Conservation (phyloP, 37 sponge, comb jelly and placozoan genomes). For the Agelas oroides region DNA sequence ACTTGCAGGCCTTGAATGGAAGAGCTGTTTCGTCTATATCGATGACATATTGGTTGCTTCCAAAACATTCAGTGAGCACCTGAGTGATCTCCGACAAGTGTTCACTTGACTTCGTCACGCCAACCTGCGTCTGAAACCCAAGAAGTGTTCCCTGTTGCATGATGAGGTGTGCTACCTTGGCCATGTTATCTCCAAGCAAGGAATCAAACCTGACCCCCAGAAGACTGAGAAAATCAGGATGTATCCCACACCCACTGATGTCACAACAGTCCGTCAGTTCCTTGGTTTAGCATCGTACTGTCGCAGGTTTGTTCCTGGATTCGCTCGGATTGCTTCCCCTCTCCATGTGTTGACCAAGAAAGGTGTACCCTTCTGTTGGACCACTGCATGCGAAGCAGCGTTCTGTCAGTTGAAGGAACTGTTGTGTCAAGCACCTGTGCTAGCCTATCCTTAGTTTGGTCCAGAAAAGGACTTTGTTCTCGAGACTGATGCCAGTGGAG, state of each 20-base stretch:
- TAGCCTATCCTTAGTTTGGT: conserved; percentile 27
- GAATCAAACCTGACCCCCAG: conserved; percentile 15
- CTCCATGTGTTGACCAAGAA: neutral
- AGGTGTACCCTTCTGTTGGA: conserved; percentile 20
- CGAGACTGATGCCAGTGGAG: neutral
- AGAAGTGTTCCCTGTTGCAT: conserved; percentile 33
- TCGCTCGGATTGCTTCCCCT: conserved; percentile 2
- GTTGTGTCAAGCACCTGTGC: neutral
- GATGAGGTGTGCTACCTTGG: conserved; percentile 22
- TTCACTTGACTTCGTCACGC: conserved; percentile 29
- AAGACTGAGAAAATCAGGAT: conserved; percentile 13
- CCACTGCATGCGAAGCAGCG: neutral
- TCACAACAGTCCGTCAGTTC: conserved; percentile 15
- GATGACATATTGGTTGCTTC: conserved; percentile 49
- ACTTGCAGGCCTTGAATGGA: conserved; percentile 21
- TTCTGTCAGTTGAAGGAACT: conserved; percentile 25
- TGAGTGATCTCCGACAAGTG: conserved; percentile 33
- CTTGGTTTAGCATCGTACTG: conserved; percentile 40
- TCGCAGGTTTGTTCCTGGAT: conserved; percentile 24
- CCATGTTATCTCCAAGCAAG: conserved; percentile 27
- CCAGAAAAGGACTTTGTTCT: neutral
- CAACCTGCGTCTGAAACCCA: conserved; percentile 38
- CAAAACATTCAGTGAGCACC: conserved; percentile 32
- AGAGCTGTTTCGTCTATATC: conserved; percentile 42
- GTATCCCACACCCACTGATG: conserved; percentile 39